A percentile compares a stretch with the other conserved stretches of the same genome.
phyloP scores from a whole-genome alignment of 2,888 invertebrate species.

The Tethea ocularis region DNA sequence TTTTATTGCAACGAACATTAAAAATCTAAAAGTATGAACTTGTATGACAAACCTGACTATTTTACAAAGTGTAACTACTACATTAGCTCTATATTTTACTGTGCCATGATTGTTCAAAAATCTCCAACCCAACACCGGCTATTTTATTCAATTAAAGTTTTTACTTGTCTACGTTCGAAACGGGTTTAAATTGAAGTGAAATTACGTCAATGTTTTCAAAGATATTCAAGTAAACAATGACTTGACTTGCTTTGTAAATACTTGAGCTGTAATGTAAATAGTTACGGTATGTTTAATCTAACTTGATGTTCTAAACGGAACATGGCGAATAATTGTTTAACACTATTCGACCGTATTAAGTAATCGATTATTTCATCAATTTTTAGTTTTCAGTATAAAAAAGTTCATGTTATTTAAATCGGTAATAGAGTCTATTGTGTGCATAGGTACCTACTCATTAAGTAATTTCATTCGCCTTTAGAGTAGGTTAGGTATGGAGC shows the following conservation, averaged over 20 bases:
- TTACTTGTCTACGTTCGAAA: conserved; percentile 3
- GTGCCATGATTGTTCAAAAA: neutral
- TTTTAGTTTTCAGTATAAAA: neutral
- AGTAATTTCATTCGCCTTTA: too few species aligned
- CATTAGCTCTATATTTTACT: neutral
- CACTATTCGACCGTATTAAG: neutral
- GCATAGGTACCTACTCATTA: neutral
- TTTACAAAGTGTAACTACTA: neutral
- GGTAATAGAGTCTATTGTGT: too few species aligned
- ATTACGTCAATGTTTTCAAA: neutral
- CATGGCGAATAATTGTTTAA: neutral
- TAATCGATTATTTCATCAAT: neutral
- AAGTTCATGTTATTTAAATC: neutral
- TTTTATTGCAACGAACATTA: too few species aligned
- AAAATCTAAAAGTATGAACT: neutral
- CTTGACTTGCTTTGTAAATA: neutral
- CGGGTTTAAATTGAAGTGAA: conserved; percentile 8
- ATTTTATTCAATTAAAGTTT: conserved; percentile 8
- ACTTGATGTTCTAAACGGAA: neutral
- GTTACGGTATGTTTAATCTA: neutral
- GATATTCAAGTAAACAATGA: neutral
- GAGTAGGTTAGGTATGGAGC: too few species aligned
- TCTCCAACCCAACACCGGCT: neutral
- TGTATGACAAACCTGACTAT: neutral
- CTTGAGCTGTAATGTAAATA: conserved; percentile 1